Conservation (phyloP, 2,888 invertebrate genomes). For the Galeopsomyia nigrocyanea region DNA sequence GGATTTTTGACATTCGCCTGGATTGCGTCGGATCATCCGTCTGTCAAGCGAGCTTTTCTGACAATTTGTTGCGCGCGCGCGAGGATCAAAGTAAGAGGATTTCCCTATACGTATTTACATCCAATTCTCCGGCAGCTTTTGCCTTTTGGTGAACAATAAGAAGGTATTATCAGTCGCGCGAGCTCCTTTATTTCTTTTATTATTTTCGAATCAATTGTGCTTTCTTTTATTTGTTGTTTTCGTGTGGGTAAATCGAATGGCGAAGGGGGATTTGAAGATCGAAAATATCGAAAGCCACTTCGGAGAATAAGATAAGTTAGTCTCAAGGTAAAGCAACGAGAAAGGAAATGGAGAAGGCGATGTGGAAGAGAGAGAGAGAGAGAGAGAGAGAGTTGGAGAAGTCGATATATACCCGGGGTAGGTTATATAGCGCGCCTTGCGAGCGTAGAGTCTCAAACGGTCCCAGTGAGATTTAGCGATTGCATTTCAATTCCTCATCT, state of each 20-base stretch:
- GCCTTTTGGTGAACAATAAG: too few relatives aligned
- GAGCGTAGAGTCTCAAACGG: slow-evolving; percentile 14
- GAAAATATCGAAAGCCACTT: background rate
- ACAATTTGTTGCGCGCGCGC: too few relatives aligned
- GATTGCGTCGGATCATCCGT: too few relatives aligned
- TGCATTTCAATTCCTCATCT: slow-evolving; percentile 25
- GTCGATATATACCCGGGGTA: slow-evolving; percentile 11
- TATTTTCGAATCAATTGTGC: slow-evolving; percentile 7
- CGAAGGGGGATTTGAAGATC: background rate
- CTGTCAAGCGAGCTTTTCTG: too few relatives aligned
- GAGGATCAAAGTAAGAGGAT: too few relatives aligned
- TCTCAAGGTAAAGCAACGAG: background rate
- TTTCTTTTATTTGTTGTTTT: slow-evolving; percentile 1
- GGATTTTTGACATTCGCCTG: too few relatives aligned
- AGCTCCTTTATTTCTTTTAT: too few relatives aligned
- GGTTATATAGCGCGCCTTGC: too few relatives aligned
- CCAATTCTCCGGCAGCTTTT: too few relatives aligned
- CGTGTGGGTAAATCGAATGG: background rate
- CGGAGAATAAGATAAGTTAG: background rate
- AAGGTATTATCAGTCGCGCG: background rate
- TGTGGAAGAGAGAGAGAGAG: background rate
- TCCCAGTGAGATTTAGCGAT: slow-evolving; percentile 22
- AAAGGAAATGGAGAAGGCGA: background rate
- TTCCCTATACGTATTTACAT: too few relatives aligned
- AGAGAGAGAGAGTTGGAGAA: slow-evolving; percentile 4